phyloP scores from a whole-genome alignment of 1,140 invertebrate species.

The Tetramorium alpestre region DNA sequence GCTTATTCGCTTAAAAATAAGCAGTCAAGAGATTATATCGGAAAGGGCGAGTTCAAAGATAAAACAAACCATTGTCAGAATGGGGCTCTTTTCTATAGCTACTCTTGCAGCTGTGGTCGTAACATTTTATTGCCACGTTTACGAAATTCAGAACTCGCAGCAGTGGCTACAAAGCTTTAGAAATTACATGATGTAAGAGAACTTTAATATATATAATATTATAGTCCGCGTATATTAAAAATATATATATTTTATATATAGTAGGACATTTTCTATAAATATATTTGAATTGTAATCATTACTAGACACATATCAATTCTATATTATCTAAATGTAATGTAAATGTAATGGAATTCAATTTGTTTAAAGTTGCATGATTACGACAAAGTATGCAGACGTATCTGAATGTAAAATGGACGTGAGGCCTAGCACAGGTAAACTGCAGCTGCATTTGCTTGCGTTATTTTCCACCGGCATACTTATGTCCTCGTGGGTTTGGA shows the following conservation, averaged over 20 bases:
- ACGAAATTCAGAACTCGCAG: conserved; percentile 91
- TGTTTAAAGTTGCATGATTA: conserved; percentile 73
- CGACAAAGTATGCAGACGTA: conserved; percentile 84
- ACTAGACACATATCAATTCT: not conserved
- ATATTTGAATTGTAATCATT: not conserved
- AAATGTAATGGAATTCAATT: not conserved
- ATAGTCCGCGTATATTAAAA: not conserved
- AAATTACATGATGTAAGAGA: conserved; percentile 92
- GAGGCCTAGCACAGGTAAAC: conserved; percentile 92
- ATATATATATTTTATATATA: too few species aligned
- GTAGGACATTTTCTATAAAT: not conserved
- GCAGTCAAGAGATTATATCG: conserved; percentile 93
- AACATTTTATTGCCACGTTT: conserved; percentile 92
- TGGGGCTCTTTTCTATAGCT: conserved; percentile 91
- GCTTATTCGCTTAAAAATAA: conserved; percentile 91
- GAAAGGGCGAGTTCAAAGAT: conserved; percentile 93
- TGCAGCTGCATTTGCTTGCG: conserved; percentile 93
- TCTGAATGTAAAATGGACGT: conserved; percentile 88
- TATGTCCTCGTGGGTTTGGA: conserved; percentile 98
- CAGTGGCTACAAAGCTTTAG: conserved; percentile 92
- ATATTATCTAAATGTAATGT: conserved; percentile 6
- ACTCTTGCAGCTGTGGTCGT: conserved; percentile 91
- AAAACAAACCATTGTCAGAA: conserved; percentile 92
- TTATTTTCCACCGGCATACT: conserved; percentile 93
- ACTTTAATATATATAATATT: conserved; percentile 24